phyloP scores from a whole-genome alignment of 2,797 vertebrate genomes.

The Mormyrus hasselquistii region DNA sequence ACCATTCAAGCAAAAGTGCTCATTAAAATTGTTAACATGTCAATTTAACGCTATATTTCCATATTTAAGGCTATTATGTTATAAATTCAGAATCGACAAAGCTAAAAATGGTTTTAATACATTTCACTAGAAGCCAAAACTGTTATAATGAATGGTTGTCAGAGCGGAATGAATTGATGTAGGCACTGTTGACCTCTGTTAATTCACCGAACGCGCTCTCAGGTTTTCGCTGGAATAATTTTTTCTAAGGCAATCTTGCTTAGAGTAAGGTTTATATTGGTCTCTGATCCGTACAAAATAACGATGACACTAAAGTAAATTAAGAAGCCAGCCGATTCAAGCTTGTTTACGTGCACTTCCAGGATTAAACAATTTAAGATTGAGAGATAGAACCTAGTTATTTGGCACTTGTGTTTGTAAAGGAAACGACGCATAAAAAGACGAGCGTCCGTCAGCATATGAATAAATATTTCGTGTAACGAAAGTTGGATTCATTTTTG shows the following conservation, averaged over 20 bases:
- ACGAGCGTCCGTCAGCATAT: neutral
- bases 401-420: neutral
- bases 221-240: constrained; percentile 21
- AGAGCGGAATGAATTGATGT: neutral
- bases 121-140: neutral
- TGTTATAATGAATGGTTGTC: constrained; percentile 6
- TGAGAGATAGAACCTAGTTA: neutral
- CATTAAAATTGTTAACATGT: neutral
- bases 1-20: neutral
- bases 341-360: neutral
- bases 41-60: neutral
- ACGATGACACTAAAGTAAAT: constrained; percentile 25
- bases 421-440: neutral
- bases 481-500: neutral
- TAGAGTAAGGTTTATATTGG: constrained; percentile 43
- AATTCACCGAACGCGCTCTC: constrained; percentile 6
- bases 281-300: constrained; percentile 61
- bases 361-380: constrained; percentile 1
- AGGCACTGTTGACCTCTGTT: constrained; percentile 4
- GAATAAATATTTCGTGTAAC: neutral
- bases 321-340: neutral
- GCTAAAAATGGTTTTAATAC: neutral
- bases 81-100: neutral
- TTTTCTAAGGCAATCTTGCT: constrained; percentile 7
- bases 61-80: neutral